phyloP scores from a whole-genome alignment of 2,113 vertebrate species.

The Sinosuthora webbiana region DNA sequence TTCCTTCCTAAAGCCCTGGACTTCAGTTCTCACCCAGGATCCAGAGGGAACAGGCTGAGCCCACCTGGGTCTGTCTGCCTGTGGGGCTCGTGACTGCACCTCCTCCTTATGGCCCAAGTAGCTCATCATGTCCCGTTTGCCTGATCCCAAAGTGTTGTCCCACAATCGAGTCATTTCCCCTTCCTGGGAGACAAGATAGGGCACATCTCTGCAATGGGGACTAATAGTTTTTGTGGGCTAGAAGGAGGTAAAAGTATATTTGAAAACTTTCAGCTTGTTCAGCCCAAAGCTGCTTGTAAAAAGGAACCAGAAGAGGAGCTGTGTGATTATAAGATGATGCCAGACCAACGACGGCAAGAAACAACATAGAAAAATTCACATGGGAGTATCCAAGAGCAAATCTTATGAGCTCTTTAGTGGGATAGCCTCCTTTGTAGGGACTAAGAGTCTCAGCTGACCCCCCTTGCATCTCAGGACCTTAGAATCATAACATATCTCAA shows the following conservation, averaged over 20 bases:
- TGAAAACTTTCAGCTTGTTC: not conserved
- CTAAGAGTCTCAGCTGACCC: not conserved
- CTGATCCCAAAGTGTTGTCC: slow-evolving; percentile 18
- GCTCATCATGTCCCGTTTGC: slow-evolving; percentile 56
- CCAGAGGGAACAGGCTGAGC: slow-evolving; percentile 10
- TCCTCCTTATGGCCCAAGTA: slow-evolving; percentile 49
- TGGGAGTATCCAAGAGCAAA: not conserved
- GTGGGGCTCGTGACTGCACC: not conserved
- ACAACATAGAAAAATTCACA: not conserved
- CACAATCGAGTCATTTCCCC: slow-evolving; percentile 47
- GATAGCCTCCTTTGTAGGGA: not conserved
- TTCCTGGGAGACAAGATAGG: slow-evolving; percentile 52
- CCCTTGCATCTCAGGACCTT: not conserved
- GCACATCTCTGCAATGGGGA: not conserved
- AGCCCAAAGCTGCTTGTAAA: not conserved
- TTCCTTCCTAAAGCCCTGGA: slow-evolving; percentile 27
- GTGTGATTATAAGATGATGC: not conserved
- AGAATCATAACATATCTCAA: not conserved
- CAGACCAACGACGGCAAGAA: not conserved
- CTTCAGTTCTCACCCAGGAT: slow-evolving; percentile 44
- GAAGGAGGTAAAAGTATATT: not conserved
- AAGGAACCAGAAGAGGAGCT: not conserved
- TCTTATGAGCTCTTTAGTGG: not conserved
- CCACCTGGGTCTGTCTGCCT: slow-evolving; percentile 53
- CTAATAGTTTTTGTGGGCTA: not conserved